These are phyloP conservation scores for Myotis lucifugus DNA, from an alignment of 2,113 vertebrate genomes.

Conservation along the genomic window DNA sequence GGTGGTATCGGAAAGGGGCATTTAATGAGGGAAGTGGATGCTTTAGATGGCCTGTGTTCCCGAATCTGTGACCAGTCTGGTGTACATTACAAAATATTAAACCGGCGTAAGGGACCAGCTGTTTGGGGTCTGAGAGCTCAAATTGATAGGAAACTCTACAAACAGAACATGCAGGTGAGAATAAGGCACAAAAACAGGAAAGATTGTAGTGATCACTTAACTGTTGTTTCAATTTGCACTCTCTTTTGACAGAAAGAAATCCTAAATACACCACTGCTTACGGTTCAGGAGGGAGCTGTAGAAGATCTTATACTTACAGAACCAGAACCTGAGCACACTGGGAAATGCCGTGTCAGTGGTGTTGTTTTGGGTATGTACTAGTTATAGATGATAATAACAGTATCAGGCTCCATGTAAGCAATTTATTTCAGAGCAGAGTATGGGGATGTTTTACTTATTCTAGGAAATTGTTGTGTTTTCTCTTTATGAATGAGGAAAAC, in stretches of 20 bases:
- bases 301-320: slow-evolving; percentile 91
- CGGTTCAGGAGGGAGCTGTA: slow-evolving; percentile 91
- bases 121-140: slow-evolving; percentile 97
- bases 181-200: neutral
- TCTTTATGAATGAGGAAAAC: neutral
- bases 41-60: slow-evolving; percentile 94
- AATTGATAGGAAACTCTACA: slow-evolving; percentile 93
- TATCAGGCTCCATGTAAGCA: neutral
- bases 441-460: neutral
- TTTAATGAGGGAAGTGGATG: slow-evolving; percentile 94
- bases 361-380: slow-evolving; percentile 89
- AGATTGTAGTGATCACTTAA: neutral
- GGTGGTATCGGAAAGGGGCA: slow-evolving; percentile 97
- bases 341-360: slow-evolving; percentile 88
- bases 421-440: neutral
- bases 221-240: slow-evolving; percentile 66
- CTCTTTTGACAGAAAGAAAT: slow-evolving; percentile 89
- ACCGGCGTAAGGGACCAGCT: slow-evolving; percentile 94
- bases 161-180: slow-evolving; percentile 92
- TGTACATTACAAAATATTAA: slow-evolving; percentile 95
- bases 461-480: slow-evolving; percentile 21
- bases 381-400: neutral
- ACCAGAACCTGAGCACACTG: slow-evolving; percentile 85
- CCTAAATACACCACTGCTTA: slow-evolving; percentile 89
- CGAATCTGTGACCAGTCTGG: slow-evolving; percentile 93